Conservation (phyloP, 2,888 invertebrate genomes). For the Smittia aterrima region DNA sequence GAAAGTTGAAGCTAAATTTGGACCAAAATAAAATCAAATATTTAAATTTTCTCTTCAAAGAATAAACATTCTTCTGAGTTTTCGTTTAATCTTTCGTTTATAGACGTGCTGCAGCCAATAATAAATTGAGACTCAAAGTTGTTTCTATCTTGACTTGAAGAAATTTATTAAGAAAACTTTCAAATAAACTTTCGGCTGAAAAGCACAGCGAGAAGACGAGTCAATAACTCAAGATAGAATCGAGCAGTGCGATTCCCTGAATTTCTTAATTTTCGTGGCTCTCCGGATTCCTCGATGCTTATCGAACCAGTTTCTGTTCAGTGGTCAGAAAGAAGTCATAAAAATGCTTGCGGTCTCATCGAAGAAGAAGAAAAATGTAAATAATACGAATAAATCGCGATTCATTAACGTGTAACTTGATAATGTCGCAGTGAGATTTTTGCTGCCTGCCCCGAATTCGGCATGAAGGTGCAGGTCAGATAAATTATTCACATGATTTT, state of each 20-base stretch:
- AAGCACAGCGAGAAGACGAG: no score
- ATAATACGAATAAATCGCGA: constrained; percentile 16
- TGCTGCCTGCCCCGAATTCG: not conserved
- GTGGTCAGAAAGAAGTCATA: not conserved
- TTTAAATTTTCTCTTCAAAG: not conserved
- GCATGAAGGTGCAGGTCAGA: not conserved
- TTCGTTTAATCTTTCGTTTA: not conserved
- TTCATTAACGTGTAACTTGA: constrained; percentile 31
- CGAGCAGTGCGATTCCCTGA: not conserved
- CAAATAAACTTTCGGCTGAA: not conserved
- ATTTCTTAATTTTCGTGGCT: not conserved
- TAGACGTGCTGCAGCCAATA: not conserved
- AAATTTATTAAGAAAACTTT: not conserved
- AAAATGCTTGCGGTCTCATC: not conserved
- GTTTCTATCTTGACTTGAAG: not conserved
- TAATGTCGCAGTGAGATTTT: constrained; percentile 20
- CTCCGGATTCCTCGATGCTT: not conserved
- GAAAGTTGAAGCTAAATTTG: not conserved
- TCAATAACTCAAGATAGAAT: not conserved
- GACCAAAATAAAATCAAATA: not conserved
- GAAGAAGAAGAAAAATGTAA: not conserved
- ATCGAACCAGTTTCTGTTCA: not conserved
- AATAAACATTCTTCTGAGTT: not conserved
- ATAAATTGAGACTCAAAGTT: not conserved
- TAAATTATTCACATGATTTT: constrained; percentile 8